Evolutionary conservation across 2,888 invertebrate species (phyloP), one percentile per base, ranked within the genome.

Genomic region (Archaeoteleia sp.): DNA sequence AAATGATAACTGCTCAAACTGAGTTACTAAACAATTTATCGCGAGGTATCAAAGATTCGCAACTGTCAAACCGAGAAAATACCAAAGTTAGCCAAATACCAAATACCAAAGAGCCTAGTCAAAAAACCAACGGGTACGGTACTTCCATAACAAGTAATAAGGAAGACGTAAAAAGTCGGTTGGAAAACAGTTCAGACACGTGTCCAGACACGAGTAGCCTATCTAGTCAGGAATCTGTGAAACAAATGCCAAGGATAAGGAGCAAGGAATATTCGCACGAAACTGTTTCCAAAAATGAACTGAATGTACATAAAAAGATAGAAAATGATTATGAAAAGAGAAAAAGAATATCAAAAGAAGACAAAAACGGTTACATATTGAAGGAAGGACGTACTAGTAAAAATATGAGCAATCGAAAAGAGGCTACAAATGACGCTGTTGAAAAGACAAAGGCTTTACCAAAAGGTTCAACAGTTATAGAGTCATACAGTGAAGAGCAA

Each of bases 1-100:
- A 72, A 34, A 75, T 78, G 46, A 67, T 82, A 5, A 67, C 49
- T 1, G 74, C 74, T 15, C 82, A 83, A 61, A 78, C 74, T 10
- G 77, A 79, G 48, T 74, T 76, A 34, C 42, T 83, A 10, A 73
- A 73, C 12, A 71, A 46, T 29, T 42, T 77, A 9, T 63, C 73
- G 1, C 57, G 30, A 6, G 70, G 60, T 2, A 48, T 75, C 42
- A 39, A 67, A 40, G 58, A 70, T 6, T 65, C 49, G 1, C 45
- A 51, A 8, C 1, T 51, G 29, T 8, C 45, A 40, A 39, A 30
- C 10, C 37, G 14, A 12, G 42, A 49, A 14, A 25, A 6, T 6
- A 0, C 17, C 4, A 51, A 39, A 20, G n/a, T n/a, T n/a, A n/a
- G n/a, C n/a, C n/a, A n/a, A n/a, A n/a, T n/a, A n/a, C n/a, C n/a